phyloP scores from a whole-genome alignment of 2,888 invertebrate genomes.

The Stenotaenia linearis region DNA sequence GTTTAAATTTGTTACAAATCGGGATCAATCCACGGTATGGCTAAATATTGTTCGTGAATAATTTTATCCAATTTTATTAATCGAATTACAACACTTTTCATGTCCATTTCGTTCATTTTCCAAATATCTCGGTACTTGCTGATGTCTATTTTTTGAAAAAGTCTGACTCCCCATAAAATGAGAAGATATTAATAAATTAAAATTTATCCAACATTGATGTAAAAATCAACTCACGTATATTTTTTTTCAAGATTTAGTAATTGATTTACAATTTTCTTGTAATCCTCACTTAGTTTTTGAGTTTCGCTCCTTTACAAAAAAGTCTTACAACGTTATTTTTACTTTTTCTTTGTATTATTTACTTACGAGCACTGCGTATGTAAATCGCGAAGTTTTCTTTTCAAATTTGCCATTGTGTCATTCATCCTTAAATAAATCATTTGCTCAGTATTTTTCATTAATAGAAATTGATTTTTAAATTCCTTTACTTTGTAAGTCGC shows the following conservation, averaged over 20 bases:
- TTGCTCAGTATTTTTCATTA: not conserved
- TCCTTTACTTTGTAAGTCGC: slow-evolving; percentile 17
- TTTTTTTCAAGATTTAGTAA: slow-evolving; percentile 1
- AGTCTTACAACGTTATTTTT: not conserved
- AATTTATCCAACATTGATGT: no score
- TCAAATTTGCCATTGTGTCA: slow-evolving; percentile 30
- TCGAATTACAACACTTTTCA: not conserved
- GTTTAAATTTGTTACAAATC: slow-evolving; percentile 1
- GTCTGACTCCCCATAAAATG: not conserved
- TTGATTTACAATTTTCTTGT: slow-evolving; percentile 6
- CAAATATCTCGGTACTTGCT: not conserved
- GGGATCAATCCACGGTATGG: not conserved
- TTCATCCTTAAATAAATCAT: not conserved
- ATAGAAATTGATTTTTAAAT: not conserved
- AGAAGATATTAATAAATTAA: not conserved
- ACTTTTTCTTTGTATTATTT: not conserved
- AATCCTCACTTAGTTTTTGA: not conserved
- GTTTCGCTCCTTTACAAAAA: not conserved
- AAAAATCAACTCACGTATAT: not conserved
- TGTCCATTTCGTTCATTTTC: slow-evolving; percentile 20
- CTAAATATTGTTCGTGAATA: slow-evolving; percentile 8
- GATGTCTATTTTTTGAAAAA: slow-evolving; percentile 6
- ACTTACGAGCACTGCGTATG: not conserved
- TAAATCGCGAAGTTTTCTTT: not conserved
- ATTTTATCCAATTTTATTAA: not conserved